Evolutionary conservation across 2,797 vertebrate species (phyloP), one percentile per base, ranked within the genome.

Genomic region (Propithecus perrieri): DNA sequence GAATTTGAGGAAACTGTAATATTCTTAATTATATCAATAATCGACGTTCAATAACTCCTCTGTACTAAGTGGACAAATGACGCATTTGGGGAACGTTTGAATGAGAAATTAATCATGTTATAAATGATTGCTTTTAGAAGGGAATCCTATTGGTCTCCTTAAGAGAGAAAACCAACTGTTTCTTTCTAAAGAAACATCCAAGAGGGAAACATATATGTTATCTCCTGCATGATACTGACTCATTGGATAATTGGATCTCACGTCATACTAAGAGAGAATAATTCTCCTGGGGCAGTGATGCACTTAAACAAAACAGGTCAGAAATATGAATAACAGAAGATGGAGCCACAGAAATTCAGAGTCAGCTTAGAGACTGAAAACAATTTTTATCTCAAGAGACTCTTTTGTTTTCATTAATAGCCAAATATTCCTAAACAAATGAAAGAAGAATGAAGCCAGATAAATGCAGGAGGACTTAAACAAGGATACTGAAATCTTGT

Each of bases 291-390:
- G 69, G n/a, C 38, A 83, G 41, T 79, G 53, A 76, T 80, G 48
- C 83, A 90, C 35, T 97, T 89, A 81, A 88, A 91, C 89, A 83
- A 97, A 97, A 97, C 95, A 88, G 89, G 94, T 90, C 95, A 90
- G 63, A 93, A 87, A 87, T 76, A 67, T 48, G 92, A 96, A 85
- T 97, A 97, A 87, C 83, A 41, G 35, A 94, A 95, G 24, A 91
- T 18, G 46, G 67, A 95, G 91, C 91, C 87, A 91, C 33, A 89
- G 88, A 97, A 97, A 87, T 59, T 87, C 80, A 94, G 69, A 84
- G 74, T 93, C 93, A 94, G 85, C 55, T 88, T 67, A 85, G 84
- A 95, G 67, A 94, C 76, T 92, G 38, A 89, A 92, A 97, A 94
- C 14, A 90, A 97, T 80, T 83, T 96, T 59, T 88, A 67, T 88